Conservation (phyloP, 2,113 vertebrate species). For the Pelecanoides urinatrix region DNA sequence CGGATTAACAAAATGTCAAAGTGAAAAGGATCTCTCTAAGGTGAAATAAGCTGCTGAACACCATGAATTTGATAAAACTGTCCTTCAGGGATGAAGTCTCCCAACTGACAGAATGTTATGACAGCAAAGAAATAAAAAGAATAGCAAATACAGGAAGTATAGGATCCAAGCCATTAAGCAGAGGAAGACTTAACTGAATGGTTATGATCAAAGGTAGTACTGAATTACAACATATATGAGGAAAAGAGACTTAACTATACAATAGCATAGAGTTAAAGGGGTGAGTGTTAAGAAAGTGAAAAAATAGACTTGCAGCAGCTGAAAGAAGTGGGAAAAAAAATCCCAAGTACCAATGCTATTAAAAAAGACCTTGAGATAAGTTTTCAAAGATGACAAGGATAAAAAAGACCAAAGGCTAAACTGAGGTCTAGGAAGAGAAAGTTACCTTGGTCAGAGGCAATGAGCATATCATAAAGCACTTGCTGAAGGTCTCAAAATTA, state of each 20-base stretch:
- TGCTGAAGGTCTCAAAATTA: background rate
- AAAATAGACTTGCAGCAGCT: background rate
- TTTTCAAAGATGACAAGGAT: background rate
- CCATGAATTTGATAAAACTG: background rate
- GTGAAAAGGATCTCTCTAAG: background rate
- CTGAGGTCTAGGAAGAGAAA: background rate
- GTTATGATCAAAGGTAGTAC: constrained; percentile 15
- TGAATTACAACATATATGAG: background rate
- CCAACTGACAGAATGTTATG: background rate
- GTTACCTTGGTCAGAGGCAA: background rate
- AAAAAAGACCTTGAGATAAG: background rate
- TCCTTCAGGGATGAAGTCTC: background rate
- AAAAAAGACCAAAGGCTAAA: background rate
- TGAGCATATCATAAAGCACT: background rate
- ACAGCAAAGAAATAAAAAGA: background rate
- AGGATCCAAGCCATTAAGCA: constrained; percentile 5
- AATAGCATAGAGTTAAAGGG: background rate
- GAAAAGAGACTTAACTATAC: background rate
- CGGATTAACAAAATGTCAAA: background rate
- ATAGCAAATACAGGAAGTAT: background rate
- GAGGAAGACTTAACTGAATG: background rate
- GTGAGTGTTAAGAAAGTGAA: background rate
- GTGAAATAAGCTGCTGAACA: background rate
- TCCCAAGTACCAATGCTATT: background rate
- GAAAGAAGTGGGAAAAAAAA: background rate